Evolutionary conservation across 2,797 vertebrate genomes (phyloP).

Genomic region (Sebastiscus tertius): DNA sequence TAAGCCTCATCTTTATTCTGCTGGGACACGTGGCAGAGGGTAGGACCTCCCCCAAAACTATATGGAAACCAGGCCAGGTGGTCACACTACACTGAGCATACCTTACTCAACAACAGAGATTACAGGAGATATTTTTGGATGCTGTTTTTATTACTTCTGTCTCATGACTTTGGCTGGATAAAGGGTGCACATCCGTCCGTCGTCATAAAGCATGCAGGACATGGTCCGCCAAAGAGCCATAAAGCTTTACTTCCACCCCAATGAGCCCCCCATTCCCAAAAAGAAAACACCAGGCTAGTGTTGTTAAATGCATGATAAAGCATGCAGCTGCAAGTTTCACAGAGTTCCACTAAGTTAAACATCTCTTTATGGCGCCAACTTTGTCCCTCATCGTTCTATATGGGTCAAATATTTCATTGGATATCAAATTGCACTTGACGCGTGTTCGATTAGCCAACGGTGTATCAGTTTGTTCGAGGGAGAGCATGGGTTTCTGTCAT

Average conservation of each 20-base stretch:
- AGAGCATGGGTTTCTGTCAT: neutral
- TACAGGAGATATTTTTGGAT: conserved; percentile 23
- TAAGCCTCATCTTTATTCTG: conserved; percentile 26
- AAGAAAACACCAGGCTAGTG: conserved; percentile 53
- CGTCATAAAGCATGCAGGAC: conserved; percentile 47
- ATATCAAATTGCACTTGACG: conserved; percentile 15
- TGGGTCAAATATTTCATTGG: conserved; percentile 48
- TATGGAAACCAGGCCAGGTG: neutral
- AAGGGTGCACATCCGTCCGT: conserved; percentile 4
- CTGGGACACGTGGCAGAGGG: conserved; percentile 13
- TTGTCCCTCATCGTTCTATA: conserved; percentile 47
- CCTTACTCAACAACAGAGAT: conserved; percentile 14
- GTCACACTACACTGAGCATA: neutral
- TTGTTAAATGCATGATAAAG: conserved; percentile 65
- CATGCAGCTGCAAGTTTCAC: conserved; percentile 45
- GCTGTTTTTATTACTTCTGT: conserved; percentile 8
- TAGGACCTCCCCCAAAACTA: conserved; percentile 3
- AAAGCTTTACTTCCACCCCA: conserved; percentile 53
- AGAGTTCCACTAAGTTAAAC: conserved; percentile 51
- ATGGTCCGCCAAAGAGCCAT: conserved; percentile 44
- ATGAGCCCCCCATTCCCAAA: conserved; percentile 31
- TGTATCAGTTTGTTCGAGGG: neutral
- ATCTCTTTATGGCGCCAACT: conserved; percentile 28
- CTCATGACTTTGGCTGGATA: conserved; percentile 15
- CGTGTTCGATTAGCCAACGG: conserved; percentile 31